Conservation (phyloP, 2,888 invertebrate genomes). For the Acrobasis repandana region DNA sequence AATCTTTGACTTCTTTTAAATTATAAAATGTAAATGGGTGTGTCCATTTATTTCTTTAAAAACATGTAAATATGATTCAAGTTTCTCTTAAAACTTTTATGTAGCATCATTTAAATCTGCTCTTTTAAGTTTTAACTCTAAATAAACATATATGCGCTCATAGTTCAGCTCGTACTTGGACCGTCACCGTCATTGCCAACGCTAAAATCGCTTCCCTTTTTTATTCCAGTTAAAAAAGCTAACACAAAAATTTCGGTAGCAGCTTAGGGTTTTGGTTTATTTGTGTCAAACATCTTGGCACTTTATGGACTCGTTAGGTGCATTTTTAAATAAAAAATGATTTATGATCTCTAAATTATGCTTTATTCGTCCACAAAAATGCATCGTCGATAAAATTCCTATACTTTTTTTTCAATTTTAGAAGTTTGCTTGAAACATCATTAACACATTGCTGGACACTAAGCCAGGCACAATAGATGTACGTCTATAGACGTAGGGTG, state of each 20-base stretch:
- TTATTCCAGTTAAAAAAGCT: slow-evolving; percentile 51
- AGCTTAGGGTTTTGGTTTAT: slow-evolving; percentile 61
- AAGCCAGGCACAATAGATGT: too few relatives aligned
- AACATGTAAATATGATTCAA: too few relatives aligned
- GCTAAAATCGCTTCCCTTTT: slow-evolving; percentile 52
- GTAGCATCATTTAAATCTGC: too few relatives aligned
- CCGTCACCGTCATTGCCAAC: slow-evolving; percentile 24
- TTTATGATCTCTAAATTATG: slow-evolving; percentile 53
- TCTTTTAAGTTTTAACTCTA: too few relatives aligned
- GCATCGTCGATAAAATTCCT: slow-evolving; percentile 18
- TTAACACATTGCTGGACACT: too few relatives aligned
- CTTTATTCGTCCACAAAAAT: slow-evolving; percentile 28
- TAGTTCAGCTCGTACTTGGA: neutral
- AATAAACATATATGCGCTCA: neutral
- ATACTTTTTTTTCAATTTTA: neutral
- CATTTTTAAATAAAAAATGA: slow-evolving; percentile 54
- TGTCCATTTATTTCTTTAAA: too few relatives aligned
- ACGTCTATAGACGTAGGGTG: too few relatives aligned
- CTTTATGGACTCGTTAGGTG: slow-evolving; percentile 61
- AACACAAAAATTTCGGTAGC: slow-evolving; percentile 68
- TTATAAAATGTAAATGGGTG: too few relatives aligned
- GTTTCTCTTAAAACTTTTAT: too few relatives aligned
- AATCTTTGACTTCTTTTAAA: too few relatives aligned
- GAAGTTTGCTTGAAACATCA: neutral
- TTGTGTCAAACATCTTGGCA: slow-evolving; percentile 53